Conservation (phyloP, 2,888 invertebrate species). For the Mythimna ferrago region DNA sequence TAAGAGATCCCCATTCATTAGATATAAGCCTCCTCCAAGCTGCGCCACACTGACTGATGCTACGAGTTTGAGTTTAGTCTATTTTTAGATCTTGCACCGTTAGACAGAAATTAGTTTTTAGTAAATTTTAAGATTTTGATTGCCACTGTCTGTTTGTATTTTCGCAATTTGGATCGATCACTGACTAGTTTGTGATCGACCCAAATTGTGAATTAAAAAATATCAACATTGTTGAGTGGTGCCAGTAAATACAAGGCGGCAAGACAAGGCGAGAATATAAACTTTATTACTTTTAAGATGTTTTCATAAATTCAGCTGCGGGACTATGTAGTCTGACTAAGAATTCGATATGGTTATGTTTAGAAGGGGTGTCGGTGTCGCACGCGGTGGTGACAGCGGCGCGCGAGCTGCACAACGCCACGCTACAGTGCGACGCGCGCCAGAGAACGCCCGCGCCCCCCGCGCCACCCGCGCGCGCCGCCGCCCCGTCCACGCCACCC, state of each 20-base stretch:
- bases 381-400: slow-evolving; percentile 94
- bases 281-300: no score
- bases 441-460: slow-evolving; percentile 89
- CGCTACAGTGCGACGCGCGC: slow-evolving; percentile 95
- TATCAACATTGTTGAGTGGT: no score
- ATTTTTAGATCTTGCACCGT: no score
- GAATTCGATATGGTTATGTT: neutral
- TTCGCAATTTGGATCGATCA: no score
- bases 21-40: neutral
- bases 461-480: slow-evolving; percentile 45
- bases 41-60: neutral
- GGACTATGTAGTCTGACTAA: neutral
- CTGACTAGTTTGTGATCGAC: no score
- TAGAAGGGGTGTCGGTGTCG: slow-evolving; percentile 84
- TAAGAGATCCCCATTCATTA: no score
- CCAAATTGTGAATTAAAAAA: no score
- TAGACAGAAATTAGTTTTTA: no score
- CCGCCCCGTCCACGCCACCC: slow-evolving; percentile 90
- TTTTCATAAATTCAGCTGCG: neutral
- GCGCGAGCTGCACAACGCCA: slow-evolving; percentile 96
- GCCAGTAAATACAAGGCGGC: no score
- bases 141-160: no score
- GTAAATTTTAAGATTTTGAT: no score
- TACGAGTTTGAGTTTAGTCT: neutral
- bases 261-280: no score